Evolutionary conservation across 2,888 invertebrate genomes (phyloP), one percentile per base, ranked within the genome.

Genomic region (Drosophila dives): DNA sequence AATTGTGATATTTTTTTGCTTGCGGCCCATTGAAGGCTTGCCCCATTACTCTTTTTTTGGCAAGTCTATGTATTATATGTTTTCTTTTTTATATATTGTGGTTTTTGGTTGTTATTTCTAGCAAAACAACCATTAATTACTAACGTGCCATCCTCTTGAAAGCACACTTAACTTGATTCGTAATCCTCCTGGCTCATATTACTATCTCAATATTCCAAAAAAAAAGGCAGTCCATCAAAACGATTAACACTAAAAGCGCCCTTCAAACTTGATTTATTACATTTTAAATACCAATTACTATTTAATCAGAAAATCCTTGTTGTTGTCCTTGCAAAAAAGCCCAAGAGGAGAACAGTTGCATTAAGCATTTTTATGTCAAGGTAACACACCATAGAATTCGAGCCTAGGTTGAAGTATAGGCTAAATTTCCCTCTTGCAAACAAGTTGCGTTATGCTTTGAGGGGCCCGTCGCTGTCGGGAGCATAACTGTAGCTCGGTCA

Each of bases 1-100:
- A 62, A 50, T 32, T 42, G 29, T 54, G 70, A 34, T 34, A 32
- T n/a, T 70, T 70, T 29, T 40, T 59, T 55, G 36, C 62, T 26
- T 40, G 45, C 29, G 29, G 61, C 59, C 49, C 58, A 75, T 77
- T 79, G 75, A 64, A 48, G 64, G 63, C 32, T 51, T 74, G 62
- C 38, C 51, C 50, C 61, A n/a, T 40, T 26, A 50, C 32, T 42
- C 12, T 36, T 15, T 40, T 40, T 33, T 56, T 20, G 29, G 55
- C 12, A 11, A 15, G 3, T n/a, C 7, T 54, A 29, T 29, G 11
- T 11, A 11, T 3, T 29, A 17, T 49, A 6, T 50, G 50, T 50
- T n/a, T 50, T 38, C 12, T 56, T 56, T 50, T 34, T 45, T 6
- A 32, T 15, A 36, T 56, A 60, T 38, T 26, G 20, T 33, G 2